A percentile compares a stretch with the other conserved stretches of the same genome.
phyloP scores from a whole-genome alignment of 2,888 invertebrate species.

The Dolichopus griseipennis region DNA sequence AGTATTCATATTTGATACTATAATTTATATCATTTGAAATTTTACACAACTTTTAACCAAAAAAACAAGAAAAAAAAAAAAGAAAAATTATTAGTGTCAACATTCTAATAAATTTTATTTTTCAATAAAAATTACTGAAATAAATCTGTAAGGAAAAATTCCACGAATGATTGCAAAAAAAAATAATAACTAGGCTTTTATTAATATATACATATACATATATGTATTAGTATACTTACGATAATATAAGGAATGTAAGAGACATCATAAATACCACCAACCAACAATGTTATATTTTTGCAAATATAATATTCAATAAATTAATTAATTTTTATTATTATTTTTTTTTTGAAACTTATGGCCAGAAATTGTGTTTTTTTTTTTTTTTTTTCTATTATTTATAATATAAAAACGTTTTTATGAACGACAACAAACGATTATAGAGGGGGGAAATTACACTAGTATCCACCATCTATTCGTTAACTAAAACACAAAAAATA shows the following conservation, averaged over 20 bases:
- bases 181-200: neutral
- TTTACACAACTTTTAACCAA: neutral
- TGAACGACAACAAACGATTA: too few species aligned
- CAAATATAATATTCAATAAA: neutral
- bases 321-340: neutral
- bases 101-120: neutral
- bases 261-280: neutral
- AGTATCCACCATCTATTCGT: too few species aligned
- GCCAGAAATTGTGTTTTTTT: too few species aligned
- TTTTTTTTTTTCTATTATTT: too few species aligned
- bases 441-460: too few species aligned
- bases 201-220: neutral
- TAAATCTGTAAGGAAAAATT: slow-evolving; percentile 2
- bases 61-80: neutral
- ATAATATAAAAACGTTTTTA: neutral
- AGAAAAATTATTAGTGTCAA: neutral
- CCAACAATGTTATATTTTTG: too few species aligned
- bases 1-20: neutral
- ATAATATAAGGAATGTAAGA: neutral
- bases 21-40: neutral
- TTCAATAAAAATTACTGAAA: neutral
- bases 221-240: too few species aligned
- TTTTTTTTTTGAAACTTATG: neutral
- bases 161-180: neutral
- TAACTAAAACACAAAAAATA: too few species aligned